Conservation (phyloP, 2,888 invertebrate species). For the Colostygia pectinataria region DNA sequence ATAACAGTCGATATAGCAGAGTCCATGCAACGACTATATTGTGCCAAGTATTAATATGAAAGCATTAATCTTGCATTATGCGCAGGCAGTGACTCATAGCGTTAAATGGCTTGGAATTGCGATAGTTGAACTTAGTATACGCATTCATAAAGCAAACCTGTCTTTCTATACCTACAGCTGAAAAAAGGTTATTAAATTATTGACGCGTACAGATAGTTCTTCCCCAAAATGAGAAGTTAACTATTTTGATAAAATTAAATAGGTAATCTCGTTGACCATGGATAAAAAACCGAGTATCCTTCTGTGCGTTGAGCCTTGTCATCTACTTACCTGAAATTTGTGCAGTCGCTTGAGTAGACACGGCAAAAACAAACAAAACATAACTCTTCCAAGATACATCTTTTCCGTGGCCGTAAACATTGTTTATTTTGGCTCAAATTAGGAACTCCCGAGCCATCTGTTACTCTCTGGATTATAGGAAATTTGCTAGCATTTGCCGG, state of each 20-base stretch:
- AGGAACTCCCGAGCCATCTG: conserved; percentile 11
- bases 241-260: too few relatives aligned
- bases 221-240: too few relatives aligned
- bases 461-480: conserved; percentile 19
- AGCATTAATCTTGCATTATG: conserved; percentile 38
- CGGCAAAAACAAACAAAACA: conserved; percentile 14
- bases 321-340: not conserved
- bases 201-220: too few relatives aligned
- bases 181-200: too few relatives aligned
- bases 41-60: conserved; percentile 35
- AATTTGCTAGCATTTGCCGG: conserved; percentile 19
- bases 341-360: not conserved
- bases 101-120: conserved; percentile 62
- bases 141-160: conserved; percentile 42
- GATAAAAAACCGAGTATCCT: too few relatives aligned
- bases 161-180: too few relatives aligned
- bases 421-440: conserved; percentile 20
- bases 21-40: conserved; percentile 22
- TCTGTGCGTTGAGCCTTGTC: too few relatives aligned
- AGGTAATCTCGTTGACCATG: too few relatives aligned
- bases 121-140: conserved; percentile 60
- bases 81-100: conserved; percentile 45
- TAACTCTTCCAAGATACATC: conserved; percentile 11
- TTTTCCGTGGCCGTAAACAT: conserved; percentile 16
- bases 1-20: conserved; percentile 3